Conservation (phyloP, 1,140 invertebrate genomes). For the Formica selysi region DNA sequence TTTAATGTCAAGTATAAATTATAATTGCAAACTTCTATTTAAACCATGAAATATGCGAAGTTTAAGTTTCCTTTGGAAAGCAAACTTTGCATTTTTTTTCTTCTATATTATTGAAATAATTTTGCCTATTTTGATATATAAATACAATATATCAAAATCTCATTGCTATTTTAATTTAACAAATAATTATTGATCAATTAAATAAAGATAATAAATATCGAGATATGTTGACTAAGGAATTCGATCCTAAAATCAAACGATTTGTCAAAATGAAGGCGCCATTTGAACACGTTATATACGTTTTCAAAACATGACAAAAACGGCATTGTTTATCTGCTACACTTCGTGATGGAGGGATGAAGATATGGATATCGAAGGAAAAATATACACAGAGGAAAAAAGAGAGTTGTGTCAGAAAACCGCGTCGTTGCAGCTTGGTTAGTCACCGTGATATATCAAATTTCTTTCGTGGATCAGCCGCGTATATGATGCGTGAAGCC, state of each 20-base stretch:
- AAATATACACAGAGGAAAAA: background rate
- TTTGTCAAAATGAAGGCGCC: background rate
- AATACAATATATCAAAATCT: background rate
- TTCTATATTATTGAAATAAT: slow-evolving; percentile 3
- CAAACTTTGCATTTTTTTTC: background rate
- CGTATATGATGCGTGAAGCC: slow-evolving; percentile 73
- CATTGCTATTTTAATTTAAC: background rate
- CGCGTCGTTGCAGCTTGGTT: background rate
- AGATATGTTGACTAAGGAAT: background rate
- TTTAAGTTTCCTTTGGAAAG: background rate
- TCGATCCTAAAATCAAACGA: background rate
- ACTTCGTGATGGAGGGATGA: background rate
- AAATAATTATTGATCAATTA: background rate
- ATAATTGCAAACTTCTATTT: slow-evolving; percentile 10
- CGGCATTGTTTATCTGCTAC: background rate
- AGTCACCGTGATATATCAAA: slow-evolving; percentile 60
- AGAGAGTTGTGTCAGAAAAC: background rate
- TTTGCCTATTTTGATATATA: background rate
- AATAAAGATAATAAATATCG: background rate
- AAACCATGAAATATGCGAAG: background rate
- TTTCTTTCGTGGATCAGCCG: slow-evolving; percentile 65
- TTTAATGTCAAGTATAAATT: slow-evolving; percentile 16
- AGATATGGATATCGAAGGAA: slow-evolving; percentile 1
- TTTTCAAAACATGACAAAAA: background rate
- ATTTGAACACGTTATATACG: background rate